Conservation (phyloP, 2,113 vertebrate genomes). For the Muntiacus reevesi region DNA sequence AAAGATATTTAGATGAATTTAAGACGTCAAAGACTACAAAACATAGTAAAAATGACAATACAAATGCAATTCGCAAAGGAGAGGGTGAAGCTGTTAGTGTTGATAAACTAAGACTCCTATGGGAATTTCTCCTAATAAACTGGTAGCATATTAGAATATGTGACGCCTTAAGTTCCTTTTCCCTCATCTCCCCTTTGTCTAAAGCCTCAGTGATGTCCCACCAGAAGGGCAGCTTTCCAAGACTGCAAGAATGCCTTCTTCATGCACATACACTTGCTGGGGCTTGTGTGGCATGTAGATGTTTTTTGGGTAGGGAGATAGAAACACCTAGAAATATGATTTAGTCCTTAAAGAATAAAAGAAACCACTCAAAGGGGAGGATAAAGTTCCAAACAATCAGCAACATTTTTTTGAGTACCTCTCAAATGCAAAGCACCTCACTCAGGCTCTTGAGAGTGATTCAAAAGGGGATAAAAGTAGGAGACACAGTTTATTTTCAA, state of each 20-base stretch:
- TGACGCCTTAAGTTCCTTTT: not conserved
- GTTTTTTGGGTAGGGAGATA: not conserved
- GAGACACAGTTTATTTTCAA: not conserved
- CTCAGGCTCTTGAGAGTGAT: not conserved
- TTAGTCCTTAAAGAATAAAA: not conserved
- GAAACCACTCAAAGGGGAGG: not conserved
- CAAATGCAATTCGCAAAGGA: not conserved
- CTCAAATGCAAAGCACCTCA: not conserved
- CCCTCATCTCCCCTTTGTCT: not conserved
- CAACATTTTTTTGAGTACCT: not conserved
- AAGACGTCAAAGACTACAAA: not conserved
- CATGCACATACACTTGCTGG: constrained; percentile 69
- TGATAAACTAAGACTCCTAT: not conserved
- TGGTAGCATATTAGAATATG: not conserved
- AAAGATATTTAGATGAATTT: not conserved
- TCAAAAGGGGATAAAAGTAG: not conserved
- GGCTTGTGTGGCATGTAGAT: constrained; percentile 85
- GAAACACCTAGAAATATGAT: not conserved
- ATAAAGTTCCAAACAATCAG: not conserved
- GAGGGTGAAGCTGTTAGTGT: not conserved
- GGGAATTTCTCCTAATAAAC: not conserved
- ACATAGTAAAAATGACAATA: not conserved
- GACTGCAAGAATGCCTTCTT: constrained; percentile 83
- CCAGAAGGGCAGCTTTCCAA: constrained; percentile 82
- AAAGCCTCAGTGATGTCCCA: constrained; percentile 85